Evolutionary conservation across 2,888 invertebrate species (phyloP).

Genomic region (Phyllotreta cruciferae): DNA sequence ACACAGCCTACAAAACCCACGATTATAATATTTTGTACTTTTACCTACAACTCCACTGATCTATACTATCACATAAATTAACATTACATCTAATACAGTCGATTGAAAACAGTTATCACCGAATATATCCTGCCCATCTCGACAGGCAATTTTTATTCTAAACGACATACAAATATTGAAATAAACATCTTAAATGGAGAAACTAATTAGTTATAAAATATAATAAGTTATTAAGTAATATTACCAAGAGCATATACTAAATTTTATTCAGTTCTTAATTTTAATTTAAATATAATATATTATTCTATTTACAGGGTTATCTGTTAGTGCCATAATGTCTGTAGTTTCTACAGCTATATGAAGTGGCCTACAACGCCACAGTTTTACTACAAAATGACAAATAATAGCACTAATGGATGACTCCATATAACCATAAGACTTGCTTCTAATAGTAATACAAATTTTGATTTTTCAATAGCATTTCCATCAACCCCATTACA

Average conservation of each 20-base stretch:
- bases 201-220: too few species aligned
- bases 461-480: not conserved
- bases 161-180: conserved; percentile 1
- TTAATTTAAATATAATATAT: not conserved
- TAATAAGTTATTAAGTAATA: too few species aligned
- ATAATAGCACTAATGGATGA: too few species aligned
- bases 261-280: not conserved
- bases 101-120: conserved; percentile 9
- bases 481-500: not conserved
- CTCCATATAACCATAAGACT: not conserved
- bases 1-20: conserved; percentile 36
- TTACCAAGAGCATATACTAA: too few species aligned
- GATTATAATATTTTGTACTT: conserved; percentile 35
- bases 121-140: conserved; percentile 4
- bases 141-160: conserved; percentile 1
- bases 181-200: too few species aligned
- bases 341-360: not conserved
- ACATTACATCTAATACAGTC: conserved; percentile 9
- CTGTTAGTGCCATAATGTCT: too few species aligned
- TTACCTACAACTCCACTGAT: conserved; percentile 13
- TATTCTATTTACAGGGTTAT: not conserved
- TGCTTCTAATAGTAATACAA: not conserved
- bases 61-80: conserved; percentile 26
- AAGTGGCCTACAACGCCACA: too few species aligned
- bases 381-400: too few species aligned